Conservation (phyloP, 1,140 invertebrate genomes). For the Heliothis virescens region DNA sequence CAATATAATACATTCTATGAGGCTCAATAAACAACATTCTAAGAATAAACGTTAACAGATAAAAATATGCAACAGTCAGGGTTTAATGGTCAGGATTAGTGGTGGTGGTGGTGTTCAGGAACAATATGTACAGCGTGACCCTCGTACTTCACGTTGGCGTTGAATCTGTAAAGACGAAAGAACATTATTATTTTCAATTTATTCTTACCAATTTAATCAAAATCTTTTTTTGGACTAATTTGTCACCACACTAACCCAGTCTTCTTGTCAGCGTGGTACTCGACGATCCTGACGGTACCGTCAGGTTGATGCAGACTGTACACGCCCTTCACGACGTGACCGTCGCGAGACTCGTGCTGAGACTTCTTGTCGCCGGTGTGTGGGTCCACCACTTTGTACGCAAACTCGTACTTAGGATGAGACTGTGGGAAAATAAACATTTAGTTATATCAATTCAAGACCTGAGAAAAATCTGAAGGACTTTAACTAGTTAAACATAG, state of each 20-base stretch:
- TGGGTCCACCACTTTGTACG: too few relatives aligned
- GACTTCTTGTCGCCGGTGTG: constrained; percentile 86
- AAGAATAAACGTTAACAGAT: not conserved
- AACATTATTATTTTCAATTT: too few relatives aligned
- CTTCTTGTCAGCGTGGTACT: constrained; percentile 73
- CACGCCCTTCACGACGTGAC: constrained; percentile 84
- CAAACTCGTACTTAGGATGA: too few relatives aligned
- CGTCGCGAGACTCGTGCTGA: constrained; percentile 86
- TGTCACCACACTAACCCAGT: constrained; percentile 56
- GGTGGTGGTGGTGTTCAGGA: constrained; percentile 56
- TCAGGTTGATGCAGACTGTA: constrained; percentile 83
- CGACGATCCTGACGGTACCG: constrained; percentile 70
- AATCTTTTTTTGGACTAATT: too few relatives aligned
- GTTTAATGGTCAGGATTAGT: not conserved
- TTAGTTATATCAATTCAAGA: not conserved
- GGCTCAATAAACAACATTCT: constrained; percentile 7
- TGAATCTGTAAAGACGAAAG: too few relatives aligned
- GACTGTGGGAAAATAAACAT: constrained; percentile 46
- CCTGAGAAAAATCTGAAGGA: not conserved
- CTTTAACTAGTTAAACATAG: too few relatives aligned
- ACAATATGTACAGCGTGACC: constrained; percentile 60
- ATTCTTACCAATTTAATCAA: too few relatives aligned
- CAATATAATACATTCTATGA: constrained; percentile 11
- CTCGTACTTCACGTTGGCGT: constrained; percentile 62
- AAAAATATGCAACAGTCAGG: not conserved